These are phyloP conservation scores for Drosophila limbata DNA, from an alignment of 2,888 invertebrate genomes.

Conservation along the genomic window DNA sequence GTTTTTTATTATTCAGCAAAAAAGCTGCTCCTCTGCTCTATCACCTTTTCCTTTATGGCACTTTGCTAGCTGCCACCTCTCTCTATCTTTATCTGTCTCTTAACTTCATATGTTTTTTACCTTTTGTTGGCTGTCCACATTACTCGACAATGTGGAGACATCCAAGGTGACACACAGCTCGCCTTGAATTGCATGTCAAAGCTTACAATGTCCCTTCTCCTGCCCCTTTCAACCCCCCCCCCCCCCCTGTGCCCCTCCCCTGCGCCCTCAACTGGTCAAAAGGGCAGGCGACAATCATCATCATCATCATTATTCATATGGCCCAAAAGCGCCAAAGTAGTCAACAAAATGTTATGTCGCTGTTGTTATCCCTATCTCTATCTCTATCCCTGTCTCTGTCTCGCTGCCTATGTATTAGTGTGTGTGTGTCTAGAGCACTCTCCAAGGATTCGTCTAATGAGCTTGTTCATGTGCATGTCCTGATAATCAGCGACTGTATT, in stretches of 20 bases:
- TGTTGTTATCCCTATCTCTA: slow-evolving; percentile 19
- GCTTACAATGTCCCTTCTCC: slow-evolving; percentile 2
- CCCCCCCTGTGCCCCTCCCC: background rate
- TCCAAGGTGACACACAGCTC: slow-evolving; percentile 1
- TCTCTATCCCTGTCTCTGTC: background rate
- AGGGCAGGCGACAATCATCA: slow-evolving; percentile 48
- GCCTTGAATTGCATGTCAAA: slow-evolving; percentile 27
- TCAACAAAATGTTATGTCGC: slow-evolving; percentile 26
- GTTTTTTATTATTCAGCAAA: background rate
- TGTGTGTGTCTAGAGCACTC: slow-evolving; percentile 43
- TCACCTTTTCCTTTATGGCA: background rate
- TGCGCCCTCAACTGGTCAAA: slow-evolving; percentile 18
- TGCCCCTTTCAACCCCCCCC: background rate
- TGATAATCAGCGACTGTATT: slow-evolving; percentile 42
- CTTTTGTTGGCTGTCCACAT: slow-evolving; percentile 6
- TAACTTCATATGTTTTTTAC: background rate
- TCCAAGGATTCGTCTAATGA: slow-evolving; percentile 77
- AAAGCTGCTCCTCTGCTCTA: background rate
- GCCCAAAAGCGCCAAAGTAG: slow-evolving; percentile 56
- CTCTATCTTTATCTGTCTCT: background rate
- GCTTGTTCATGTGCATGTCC: slow-evolving; percentile 69
- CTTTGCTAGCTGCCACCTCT: background rate
- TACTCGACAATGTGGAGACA: slow-evolving; percentile 2
- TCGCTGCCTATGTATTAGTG: background rate
- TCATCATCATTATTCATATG: slow-evolving; percentile 58